A percentile compares a stretch with the other conserved stretches of the same genome.
Evolutionary conservation across 2,888 invertebrate species (phyloP).

Genomic region (Mystacides longicornis): DNA sequence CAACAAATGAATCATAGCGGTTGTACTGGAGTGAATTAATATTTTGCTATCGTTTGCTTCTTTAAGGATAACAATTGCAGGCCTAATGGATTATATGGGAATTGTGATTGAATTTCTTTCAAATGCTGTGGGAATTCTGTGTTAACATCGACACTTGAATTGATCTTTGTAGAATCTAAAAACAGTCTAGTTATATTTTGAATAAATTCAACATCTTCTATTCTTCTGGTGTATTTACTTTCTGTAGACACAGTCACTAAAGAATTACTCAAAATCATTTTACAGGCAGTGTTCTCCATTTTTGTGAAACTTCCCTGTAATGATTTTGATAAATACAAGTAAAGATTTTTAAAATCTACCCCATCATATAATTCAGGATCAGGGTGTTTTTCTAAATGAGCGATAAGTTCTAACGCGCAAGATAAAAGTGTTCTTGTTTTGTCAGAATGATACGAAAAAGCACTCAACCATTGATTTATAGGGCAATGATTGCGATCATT

Average conservation of each 20-base stretch:
- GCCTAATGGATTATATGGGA: slow-evolving; percentile 20
- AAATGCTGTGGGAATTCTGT: background rate
- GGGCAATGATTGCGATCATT: background rate
- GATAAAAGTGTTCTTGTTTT: slow-evolving; percentile 2
- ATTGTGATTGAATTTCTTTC: background rate
- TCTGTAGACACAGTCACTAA: slow-evolving; percentile 27
- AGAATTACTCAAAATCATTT: slow-evolving; percentile 7
- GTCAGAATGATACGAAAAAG: slow-evolving; percentile 1
- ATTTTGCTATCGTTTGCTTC: background rate
- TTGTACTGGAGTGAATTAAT: no score
- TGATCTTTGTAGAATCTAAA: slow-evolving; percentile 1
- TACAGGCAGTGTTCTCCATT: slow-evolving; percentile 22
- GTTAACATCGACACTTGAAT: background rate
- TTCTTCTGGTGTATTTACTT: slow-evolving; percentile 3
- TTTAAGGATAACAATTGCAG: slow-evolving; percentile 10
- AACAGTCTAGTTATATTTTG: slow-evolving; percentile 18
- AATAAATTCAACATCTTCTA: slow-evolving; percentile 14
- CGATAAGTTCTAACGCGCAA: slow-evolving; percentile 37
- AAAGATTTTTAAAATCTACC: slow-evolving; percentile 37
- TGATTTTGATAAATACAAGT: slow-evolving; percentile 38
- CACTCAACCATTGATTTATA: slow-evolving; percentile 7
- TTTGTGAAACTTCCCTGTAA: slow-evolving; percentile 38
- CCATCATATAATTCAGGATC: slow-evolving; percentile 29
- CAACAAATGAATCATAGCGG: no score
- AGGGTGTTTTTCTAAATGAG: slow-evolving; percentile 38